Evolutionary conservation across 2,888 invertebrate species (phyloP).

Genomic region (Mycogona germanica): DNA sequence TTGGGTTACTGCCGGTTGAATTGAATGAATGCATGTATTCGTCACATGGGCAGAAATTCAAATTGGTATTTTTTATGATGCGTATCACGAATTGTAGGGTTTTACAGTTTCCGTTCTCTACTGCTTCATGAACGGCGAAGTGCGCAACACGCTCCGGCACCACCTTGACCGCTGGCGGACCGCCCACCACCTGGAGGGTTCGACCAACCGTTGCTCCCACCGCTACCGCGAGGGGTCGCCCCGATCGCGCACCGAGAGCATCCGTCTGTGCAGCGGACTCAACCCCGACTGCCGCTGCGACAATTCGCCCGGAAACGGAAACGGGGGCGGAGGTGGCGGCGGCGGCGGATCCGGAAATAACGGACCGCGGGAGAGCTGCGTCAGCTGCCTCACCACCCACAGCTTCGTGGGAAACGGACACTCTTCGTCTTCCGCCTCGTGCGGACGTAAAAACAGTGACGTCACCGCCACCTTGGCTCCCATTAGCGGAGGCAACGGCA

Average conservation of each 20-base stretch:
- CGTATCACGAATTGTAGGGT: constrained; percentile 51
- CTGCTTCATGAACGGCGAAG: constrained; percentile 87
- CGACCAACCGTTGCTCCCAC: background rate
- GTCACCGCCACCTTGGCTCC: too few species aligned
- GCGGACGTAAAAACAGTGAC: too few species aligned
- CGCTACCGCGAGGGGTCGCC: constrained; percentile 6
- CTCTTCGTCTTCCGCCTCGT: too few species aligned
- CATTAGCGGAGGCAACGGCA: too few species aligned
- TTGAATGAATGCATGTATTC: too few species aligned
- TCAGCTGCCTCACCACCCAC: constrained; percentile 9
- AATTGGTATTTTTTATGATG: background rate
- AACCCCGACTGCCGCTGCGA: constrained; percentile 9
- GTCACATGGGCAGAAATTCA: background rate
- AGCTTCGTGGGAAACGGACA: background rate
- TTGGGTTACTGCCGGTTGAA: too few species aligned
- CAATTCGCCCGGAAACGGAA: background rate
- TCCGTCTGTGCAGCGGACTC: constrained; percentile 7
- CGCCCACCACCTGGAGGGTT: background rate
- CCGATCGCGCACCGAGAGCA: constrained; percentile 12
- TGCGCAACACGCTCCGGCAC: constrained; percentile 69
- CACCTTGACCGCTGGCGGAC: constrained; percentile 61
- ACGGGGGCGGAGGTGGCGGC: background rate
- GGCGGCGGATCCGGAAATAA: too few species aligned
- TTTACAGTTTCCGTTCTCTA: constrained; percentile 81
- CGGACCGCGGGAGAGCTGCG: constrained; percentile 2